Evolutionary conservation across 2,888 invertebrate species (phyloP).

Genomic region (Copidosoma aretas): DNA sequence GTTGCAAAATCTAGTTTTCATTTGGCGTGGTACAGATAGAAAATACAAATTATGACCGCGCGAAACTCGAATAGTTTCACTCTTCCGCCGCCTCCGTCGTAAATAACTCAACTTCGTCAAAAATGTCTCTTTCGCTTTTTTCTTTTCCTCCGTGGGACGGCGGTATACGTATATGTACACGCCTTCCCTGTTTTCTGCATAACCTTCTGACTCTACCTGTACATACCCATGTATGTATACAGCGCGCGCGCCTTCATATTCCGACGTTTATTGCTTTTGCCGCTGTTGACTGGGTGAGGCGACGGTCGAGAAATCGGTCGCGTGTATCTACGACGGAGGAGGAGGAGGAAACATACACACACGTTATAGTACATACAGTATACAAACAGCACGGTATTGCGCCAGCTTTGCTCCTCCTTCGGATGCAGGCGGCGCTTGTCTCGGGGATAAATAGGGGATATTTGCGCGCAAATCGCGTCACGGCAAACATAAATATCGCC

Average conservation of each 20-base stretch:
- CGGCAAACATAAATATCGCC: slow-evolving; percentile 25
- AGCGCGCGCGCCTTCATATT: background rate
- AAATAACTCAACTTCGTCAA: too few relatives aligned
- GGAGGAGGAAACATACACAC: background rate
- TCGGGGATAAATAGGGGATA: slow-evolving; percentile 23
- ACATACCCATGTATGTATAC: too few relatives aligned
- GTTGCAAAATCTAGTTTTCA: too few relatives aligned
- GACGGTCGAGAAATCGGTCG: too few relatives aligned
- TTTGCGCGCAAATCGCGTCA: background rate
- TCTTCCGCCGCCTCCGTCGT: too few relatives aligned
- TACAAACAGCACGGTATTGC: too few relatives aligned
- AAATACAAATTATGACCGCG: too few relatives aligned
- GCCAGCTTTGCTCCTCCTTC: background rate
- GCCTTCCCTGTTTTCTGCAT: background rate
- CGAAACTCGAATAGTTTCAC: too few relatives aligned
- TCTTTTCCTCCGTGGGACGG: background rate
- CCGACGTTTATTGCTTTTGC: slow-evolving; percentile 8
- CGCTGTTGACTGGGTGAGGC: slow-evolving; percentile 25
- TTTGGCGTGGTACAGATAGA: too few relatives aligned
- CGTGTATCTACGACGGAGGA: background rate
- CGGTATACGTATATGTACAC: background rate
- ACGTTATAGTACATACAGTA: too few relatives aligned
- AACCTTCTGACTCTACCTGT: too few relatives aligned
- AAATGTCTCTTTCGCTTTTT: background rate
- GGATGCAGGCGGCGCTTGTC: slow-evolving; percentile 3